Evolutionary conservation across 2,888 invertebrate species (phyloP), one percentile per base, ranked within the genome.

Genomic region (Eristalis pertinax): DNA sequence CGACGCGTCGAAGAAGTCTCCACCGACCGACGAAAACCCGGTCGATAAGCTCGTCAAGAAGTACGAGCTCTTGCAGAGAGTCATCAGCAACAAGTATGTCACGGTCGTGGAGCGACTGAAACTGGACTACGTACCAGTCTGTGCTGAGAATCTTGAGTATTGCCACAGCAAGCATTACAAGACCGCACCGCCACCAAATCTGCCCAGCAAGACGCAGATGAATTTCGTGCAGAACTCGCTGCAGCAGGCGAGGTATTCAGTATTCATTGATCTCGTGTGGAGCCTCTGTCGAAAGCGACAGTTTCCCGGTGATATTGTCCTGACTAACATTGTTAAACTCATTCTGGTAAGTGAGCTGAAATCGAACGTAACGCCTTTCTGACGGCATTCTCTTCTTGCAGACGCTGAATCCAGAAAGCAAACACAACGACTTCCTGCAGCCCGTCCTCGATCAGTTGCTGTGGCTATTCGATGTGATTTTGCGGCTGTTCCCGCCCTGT

Each of bases 401-500:
- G 91, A 90, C 90, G 19, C 84, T 91, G 5, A 90, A 90, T 69
- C 68, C 87, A 26, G 85, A 86, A 50, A 69, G 75, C 26, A 67
- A 83, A n/a, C 80, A 89, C 29, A 84, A 89, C 19, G 35, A 70
- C 0, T 88, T 73, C 1, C 77, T 89, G 10, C 89, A 90, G 13
- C 83, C 88, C 0, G 88, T 82, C 26, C 89, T 92, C 22, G 88
- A 81, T 13, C 90, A 92, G 73, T 89, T 91, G 0, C 84, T 91
- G 19, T 89, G 90, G 24, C 84, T 90, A 0, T 92, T 91, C 68
- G 90, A 90, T 41, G 86, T 90, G 5, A 88, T 93, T 56, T 83
- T 93, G 4, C 89, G 90, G 11, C 89, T 90, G 41, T 93, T 93
- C 79, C 93, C 93, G 8, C 93, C 93, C 1, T 93, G 93, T 75